phyloP scores from a whole-genome alignment of 1,140 invertebrate species.

The Pseudomyrmex concolor region DNA sequence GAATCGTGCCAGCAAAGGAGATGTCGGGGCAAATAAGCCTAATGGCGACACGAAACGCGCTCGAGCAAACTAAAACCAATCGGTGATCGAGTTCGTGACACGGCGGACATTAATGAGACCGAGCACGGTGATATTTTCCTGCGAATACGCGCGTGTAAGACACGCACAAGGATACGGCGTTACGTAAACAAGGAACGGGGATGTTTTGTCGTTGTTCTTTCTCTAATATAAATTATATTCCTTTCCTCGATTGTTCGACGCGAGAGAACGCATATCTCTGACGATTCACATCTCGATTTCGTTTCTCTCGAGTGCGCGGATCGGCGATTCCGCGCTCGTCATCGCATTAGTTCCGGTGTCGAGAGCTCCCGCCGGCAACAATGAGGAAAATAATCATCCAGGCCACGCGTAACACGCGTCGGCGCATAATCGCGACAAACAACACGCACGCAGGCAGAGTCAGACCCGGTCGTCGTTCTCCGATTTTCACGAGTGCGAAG shows the following conservation, averaged over 20 bases:
- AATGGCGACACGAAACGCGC: constrained; percentile 64
- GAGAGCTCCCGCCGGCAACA: constrained; percentile 33
- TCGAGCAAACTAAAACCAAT: constrained; percentile 66
- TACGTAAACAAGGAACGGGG: neutral
- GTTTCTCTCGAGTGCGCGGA: constrained; percentile 21
- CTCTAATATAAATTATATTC: too few species aligned
- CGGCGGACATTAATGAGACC: constrained; percentile 68
- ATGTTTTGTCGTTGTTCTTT: neutral
- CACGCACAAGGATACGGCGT: constrained; percentile 14
- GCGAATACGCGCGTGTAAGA: constrained; percentile 51
- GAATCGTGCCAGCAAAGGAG: constrained; percentile 67
- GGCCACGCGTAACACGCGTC: constrained; percentile 58
- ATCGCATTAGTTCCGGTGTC: constrained; percentile 58
- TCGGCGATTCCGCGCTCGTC: constrained; percentile 40
- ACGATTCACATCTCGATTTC: constrained; percentile 15
- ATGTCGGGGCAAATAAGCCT: constrained; percentile 72
- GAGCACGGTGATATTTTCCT: constrained; percentile 62
- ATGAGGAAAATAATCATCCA: constrained; percentile 70
- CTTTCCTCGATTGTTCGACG: neutral
- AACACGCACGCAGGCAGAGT: constrained; percentile 35
- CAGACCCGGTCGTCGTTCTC: neutral
- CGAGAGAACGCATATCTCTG: too few species aligned
- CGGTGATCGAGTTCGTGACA: constrained; percentile 68
- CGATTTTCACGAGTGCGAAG: neutral
- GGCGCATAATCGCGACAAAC: constrained; percentile 55